These are phyloP conservation scores for Shinisaurus crocodilurus DNA, from an alignment of 2,113 vertebrate genomes.

Conservation along the genomic window DNA sequence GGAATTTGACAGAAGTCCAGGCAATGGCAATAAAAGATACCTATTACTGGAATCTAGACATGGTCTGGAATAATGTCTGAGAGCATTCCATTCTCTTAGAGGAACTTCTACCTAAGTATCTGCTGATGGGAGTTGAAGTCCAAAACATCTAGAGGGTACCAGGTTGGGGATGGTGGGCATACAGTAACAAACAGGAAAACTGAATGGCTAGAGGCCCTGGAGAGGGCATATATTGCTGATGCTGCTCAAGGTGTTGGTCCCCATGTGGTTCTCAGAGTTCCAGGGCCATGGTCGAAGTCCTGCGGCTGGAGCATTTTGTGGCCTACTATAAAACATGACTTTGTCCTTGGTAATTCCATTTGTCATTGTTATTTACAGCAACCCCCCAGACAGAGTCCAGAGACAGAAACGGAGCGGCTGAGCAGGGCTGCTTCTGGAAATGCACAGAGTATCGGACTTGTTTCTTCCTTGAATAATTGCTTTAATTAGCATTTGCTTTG, in stretches of 20 bases:
- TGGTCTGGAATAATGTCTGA: background rate
- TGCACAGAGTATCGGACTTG: conserved; percentile 20
- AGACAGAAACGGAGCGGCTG: background rate
- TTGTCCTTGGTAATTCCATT: background rate
- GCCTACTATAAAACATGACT: background rate
- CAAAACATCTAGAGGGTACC: background rate
- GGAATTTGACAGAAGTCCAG: background rate
- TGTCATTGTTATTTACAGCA: rapidly evolving
- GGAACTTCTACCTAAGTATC: background rate
- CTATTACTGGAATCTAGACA: background rate
- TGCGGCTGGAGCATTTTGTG: rapidly evolving
- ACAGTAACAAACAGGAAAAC: background rate
- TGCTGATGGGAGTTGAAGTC: background rate
- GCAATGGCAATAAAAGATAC: background rate
- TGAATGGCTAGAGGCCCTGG: background rate
- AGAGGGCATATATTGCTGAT: background rate
- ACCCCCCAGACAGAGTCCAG: background rate
- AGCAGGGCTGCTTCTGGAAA: background rate
- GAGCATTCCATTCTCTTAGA: background rate
- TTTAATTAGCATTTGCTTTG: conserved; percentile 51
- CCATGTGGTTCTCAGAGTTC: background rate
- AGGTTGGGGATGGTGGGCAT: no score
- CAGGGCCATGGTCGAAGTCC: background rate
- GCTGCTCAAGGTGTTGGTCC: background rate
- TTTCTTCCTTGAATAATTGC: conserved; percentile 46